Conservation (phyloP, 2,113 vertebrate species). For the Anarhynchus alexandrinus region DNA sequence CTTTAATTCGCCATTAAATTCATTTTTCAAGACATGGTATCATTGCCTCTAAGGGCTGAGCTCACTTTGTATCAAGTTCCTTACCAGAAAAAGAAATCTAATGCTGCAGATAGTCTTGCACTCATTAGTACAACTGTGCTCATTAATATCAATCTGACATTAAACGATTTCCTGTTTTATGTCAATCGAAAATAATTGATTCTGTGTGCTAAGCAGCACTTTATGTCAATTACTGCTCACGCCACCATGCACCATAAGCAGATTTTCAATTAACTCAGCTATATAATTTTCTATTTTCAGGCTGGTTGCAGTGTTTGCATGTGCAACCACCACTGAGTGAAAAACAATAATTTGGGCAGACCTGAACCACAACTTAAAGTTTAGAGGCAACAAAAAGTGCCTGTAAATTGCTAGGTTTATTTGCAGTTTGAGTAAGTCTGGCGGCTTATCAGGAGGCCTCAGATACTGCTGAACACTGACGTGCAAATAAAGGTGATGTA, state of each 20-base stretch:
- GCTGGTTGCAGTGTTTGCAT: conserved; percentile 33
- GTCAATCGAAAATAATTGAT: conserved; percentile 68
- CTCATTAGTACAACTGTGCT: conserved; percentile 44
- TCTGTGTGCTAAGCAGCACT: conserved; percentile 61
- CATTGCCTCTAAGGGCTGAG: neutral
- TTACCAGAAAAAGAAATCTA: conserved; percentile 52
- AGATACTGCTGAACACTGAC: neutral
- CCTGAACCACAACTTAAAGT: conserved; percentile 5
- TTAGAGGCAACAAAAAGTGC: conserved; percentile 1
- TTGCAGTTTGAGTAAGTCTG: neutral
- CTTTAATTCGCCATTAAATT: neutral
- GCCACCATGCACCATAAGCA: conserved; percentile 48
- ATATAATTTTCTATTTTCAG: conserved; percentile 56
- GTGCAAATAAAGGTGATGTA: neutral
- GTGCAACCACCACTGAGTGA: conserved; percentile 16
- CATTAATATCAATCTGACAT: conserved; percentile 66
- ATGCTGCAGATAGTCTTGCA: conserved; percentile 16
- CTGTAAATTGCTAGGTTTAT: neutral
- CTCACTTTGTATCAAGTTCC: conserved; percentile 16
- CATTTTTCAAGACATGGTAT: neutral
- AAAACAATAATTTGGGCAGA: conserved; percentile 42
- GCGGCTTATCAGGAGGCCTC: neutral
- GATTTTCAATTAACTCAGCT: conserved; percentile 64
- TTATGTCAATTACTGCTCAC: conserved; percentile 61
- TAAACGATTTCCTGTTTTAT: conserved; percentile 62